Conservation (phyloP, 2,888 invertebrate genomes). For the Apocheima hispidaria region DNA sequence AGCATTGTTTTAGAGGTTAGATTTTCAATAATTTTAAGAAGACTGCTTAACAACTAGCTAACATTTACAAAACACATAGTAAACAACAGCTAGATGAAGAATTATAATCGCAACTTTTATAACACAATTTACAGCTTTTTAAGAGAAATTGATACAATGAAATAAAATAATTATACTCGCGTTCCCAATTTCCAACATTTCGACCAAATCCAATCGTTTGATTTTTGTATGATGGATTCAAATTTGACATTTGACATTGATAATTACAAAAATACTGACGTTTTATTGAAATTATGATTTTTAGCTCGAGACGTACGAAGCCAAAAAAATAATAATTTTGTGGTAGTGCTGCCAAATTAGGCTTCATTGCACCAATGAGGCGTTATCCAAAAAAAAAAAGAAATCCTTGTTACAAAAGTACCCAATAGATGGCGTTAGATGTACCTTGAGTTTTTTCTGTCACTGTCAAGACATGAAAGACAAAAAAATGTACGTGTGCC, state of each 20-base stretch:
- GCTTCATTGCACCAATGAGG: background rate
- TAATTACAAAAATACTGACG: background rate
- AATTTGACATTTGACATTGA: background rate
- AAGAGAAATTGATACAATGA: no score
- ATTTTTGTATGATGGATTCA: no score
- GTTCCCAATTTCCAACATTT: no score
- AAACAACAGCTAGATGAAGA: background rate
- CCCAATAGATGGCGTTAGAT: no score
- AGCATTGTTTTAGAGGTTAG: slow-evolving; percentile 54
- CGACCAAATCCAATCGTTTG: no score
- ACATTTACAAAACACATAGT: background rate
- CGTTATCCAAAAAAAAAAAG: background rate
- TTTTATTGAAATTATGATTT: no score
- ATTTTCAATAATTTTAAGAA: background rate
- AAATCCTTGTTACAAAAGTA: no score
- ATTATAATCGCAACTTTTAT: background rate
- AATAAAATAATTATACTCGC: no score
- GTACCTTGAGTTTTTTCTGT: no score
- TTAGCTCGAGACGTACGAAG: no score
- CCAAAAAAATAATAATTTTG: background rate
- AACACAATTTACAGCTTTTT: background rate
- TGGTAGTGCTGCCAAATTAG: background rate
- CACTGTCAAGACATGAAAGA: no score
- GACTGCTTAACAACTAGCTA: background rate
- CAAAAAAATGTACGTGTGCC: no score